These are phyloP conservation scores for Tillus elongatus DNA, from an alignment of 2,888 invertebrate genomes.

Conservation along the genomic window DNA sequence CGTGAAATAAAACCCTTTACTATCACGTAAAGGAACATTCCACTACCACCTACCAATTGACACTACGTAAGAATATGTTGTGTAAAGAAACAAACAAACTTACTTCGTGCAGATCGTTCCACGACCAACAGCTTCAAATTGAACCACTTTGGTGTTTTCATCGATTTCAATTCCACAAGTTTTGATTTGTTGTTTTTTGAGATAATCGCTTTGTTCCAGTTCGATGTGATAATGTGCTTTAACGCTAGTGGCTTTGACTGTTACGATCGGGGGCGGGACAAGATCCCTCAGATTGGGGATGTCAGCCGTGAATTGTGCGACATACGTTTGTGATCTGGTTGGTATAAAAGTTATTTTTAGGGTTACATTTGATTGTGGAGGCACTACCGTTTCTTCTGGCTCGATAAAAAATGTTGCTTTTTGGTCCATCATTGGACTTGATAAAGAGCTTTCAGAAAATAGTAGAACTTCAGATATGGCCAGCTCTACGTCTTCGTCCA, in stretches of 20 bases:
- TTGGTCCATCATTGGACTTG: no score
- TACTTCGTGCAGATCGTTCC: constrained; percentile 35
- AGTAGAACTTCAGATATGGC: no score
- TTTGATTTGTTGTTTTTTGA: constrained; percentile 40
- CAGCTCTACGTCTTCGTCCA: no score
- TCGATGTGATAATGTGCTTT: constrained; percentile 65
- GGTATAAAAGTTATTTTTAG: constrained; percentile 1
- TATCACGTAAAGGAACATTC: no score
- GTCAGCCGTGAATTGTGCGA: not conserved
- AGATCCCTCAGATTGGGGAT: not conserved
- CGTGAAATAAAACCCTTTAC: no score
- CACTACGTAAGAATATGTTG: no score
- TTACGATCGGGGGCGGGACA: not conserved
- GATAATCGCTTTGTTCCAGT: constrained; percentile 55
- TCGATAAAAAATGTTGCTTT: no score
- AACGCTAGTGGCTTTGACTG: constrained; percentile 50
- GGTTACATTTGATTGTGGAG: not conserved
- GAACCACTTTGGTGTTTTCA: constrained; percentile 45
- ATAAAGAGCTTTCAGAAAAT: no score
- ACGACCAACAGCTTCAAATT: constrained; percentile 56
- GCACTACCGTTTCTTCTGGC: not conserved
- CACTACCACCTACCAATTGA: no score
- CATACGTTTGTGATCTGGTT: not conserved
- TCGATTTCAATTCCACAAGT: constrained; percentile 25
- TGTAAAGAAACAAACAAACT: no score